phyloP scores from a whole-genome alignment of 2,113 vertebrate genomes.

The Trogon melanurus region DNA sequence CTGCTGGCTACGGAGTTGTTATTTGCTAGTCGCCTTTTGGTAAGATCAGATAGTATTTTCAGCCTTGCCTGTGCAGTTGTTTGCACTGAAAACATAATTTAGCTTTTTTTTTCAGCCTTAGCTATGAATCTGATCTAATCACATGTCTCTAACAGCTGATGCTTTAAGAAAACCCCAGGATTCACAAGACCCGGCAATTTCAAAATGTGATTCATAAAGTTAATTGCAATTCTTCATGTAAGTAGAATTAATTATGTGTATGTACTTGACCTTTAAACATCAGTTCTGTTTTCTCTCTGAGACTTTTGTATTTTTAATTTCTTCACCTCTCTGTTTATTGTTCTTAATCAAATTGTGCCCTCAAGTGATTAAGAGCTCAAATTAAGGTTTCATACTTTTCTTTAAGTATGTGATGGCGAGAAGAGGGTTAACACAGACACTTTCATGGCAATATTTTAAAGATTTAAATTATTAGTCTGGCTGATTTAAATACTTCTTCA shows the following conservation, averaged over 20 bases:
- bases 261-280: slow-evolving; percentile 58
- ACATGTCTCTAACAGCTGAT: not conserved
- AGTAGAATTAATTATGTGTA: not conserved
- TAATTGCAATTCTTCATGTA: slow-evolving; percentile 49
- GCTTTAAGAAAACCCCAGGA: not conserved
- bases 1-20: not conserved
- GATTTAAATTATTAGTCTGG: not conserved
- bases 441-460: not conserved
- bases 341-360: slow-evolving; percentile 59
- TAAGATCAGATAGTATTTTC: not conserved
- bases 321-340: slow-evolving; percentile 55
- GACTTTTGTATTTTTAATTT: slow-evolving; percentile 52
- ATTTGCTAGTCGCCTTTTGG: not conserved
- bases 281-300: slow-evolving; percentile 46
- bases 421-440: slow-evolving; percentile 16
- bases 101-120: not conserved
- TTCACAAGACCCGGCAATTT: slow-evolving; percentile 42
- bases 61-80: not conserved
- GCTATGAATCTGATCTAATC: not conserved
- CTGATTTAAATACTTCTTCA: slow-evolving; percentile 2
- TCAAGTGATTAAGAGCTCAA: slow-evolving; percentile 58
- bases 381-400: slow-evolving; percentile 32
- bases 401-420: not conserved
- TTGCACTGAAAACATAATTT: not conserved
- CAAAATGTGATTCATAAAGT: slow-evolving; percentile 18